Evolutionary conservation across 2,888 invertebrate species (phyloP), one percentile per base, ranked within the genome.

Genomic region (Erebia palarica): DNA sequence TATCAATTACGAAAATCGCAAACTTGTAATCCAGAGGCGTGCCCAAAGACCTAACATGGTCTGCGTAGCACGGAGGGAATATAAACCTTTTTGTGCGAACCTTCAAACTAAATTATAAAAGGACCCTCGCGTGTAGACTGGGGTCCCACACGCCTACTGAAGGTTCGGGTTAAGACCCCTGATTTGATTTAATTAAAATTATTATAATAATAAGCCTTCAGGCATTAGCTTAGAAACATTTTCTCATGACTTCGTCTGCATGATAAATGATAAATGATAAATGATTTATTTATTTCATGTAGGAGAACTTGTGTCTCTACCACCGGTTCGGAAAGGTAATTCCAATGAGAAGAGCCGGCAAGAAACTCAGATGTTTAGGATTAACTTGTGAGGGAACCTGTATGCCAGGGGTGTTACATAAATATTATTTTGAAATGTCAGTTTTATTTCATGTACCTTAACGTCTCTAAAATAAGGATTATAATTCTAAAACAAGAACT

Each of bases 161-260:
- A 27, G 21, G 13, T 21, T 7, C 13, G 57, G 57, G 7, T 5
- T 58, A 21, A 58, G 57, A 27, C 27, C 57, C 57, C 57, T 27
- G 57, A 58, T 58, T 58, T 58, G 57, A 58, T 58, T 58, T 58
- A 58, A 58, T 58, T 58, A 18, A 58, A 58, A 58, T 58, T 21
- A 58, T 58, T 58, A 58, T 58, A 58, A 58, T 58, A 58, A 58
- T 58, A 27, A 58, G 57, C 57, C 18, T 58, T 58, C 27, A 21
- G 57, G 4, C 10, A 44, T 44, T 11, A 44, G 44, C 11, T 11
- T 36, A 36, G 7, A 36, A 36, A 7, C 36, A 44, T 44, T 44
- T 44, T 44, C 44, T 44, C 44, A 44, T 11, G 44, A 11, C 9
- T 44, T 11, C 44, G 11, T 44, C 44, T 11, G 11, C 44, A 11